Evolutionary conservation across 2,888 invertebrate species (phyloP), one percentile per base, ranked within the genome.

Genomic region (Frankliniella intonsa): DNA sequence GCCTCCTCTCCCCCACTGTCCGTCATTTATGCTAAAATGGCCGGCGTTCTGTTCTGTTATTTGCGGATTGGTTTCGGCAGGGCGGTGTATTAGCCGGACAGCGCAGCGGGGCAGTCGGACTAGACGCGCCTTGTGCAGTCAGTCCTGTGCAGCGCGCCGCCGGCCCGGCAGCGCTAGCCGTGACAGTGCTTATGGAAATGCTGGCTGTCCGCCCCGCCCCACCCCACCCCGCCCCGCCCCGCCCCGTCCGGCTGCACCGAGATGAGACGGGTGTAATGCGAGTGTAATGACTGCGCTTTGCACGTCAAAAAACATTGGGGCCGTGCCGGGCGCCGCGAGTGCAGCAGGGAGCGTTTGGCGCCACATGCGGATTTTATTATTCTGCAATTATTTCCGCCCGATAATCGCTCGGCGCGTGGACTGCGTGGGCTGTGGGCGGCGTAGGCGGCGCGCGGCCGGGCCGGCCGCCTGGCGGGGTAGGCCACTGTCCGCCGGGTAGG

Each of bases 11-110:
- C 62, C 62, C 62, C 62, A n/a, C 69, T 76, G 69, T 76, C 69
- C 69, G 69, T 76, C 69, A 76, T 25, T 76, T 76, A 76, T 76
- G 69, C 69, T 76, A 76, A 76, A 76, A 76, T 22, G 69, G 69
- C 22, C n/a, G n/a, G n/a, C n/a, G n/a, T n/a, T n/a, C n/a, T n/a
- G 69, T 55, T n/a, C 3, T 55, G 69, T 76, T 76, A 25, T 76
- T 76, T 76, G 69, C 25, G 69, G 62, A 62, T 62, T 62, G 62
- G 62, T 50, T 80, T 22, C 22, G 25, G 80, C 51, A 25, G 49
- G 80, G 19, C 38, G 22, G 9, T 19, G 19, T n/a, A 50, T 38
- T 49, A 14, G 50, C 9, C 22, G 80, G 19, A 38, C 38, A 38
- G 38, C 38, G 25, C 38, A 38, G 38, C 38, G 25, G n/a, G 10